phyloP scores from a whole-genome alignment of 1,140 invertebrate species.

The Lethrus apterus region DNA sequence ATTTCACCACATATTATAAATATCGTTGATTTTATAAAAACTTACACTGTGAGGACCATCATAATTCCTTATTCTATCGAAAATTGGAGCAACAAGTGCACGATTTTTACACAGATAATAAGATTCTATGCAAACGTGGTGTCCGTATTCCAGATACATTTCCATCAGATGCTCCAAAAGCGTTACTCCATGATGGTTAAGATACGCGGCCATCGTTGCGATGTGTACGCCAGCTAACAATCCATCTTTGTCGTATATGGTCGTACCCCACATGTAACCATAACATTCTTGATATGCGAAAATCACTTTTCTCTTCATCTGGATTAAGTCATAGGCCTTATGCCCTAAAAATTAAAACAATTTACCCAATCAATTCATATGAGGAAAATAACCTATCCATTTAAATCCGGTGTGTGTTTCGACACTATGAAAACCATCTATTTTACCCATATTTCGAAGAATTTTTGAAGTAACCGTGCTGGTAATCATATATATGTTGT shows the following conservation, averaged over 20 bases:
- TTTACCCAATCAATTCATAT: not conserved
- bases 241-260: slow-evolving; percentile 93
- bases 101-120: slow-evolving; percentile 84
- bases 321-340: slow-evolving; percentile 62
- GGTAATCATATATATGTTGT: slow-evolving; percentile 72
- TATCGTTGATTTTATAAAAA: not conserved
- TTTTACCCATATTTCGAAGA: slow-evolving; percentile 70
- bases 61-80: slow-evolving; percentile 76
- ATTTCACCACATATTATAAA: not conserved
- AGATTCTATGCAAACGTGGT: slow-evolving; percentile 76
- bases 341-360: slow-evolving; percentile 49
- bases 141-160: slow-evolving; percentile 80
- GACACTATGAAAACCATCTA: slow-evolving; percentile 77
- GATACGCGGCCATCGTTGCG: slow-evolving; percentile 50
- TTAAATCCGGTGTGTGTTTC: slow-evolving; percentile 99
- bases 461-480: slow-evolving; percentile 98
- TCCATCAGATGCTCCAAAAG: slow-evolving; percentile 68
- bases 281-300: slow-evolving; percentile 65
- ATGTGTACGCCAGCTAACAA: slow-evolving; percentile 74
- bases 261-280: slow-evolving; percentile 77
- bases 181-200: slow-evolving; percentile 58
- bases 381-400: slow-evolving; percentile 80
- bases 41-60: slow-evolving; percentile 58
- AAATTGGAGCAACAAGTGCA: slow-evolving; percentile 65
- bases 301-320: slow-evolving; percentile 65